Conservation (phyloP, 1,140 invertebrate species). For the Nebria ingens region DNA sequence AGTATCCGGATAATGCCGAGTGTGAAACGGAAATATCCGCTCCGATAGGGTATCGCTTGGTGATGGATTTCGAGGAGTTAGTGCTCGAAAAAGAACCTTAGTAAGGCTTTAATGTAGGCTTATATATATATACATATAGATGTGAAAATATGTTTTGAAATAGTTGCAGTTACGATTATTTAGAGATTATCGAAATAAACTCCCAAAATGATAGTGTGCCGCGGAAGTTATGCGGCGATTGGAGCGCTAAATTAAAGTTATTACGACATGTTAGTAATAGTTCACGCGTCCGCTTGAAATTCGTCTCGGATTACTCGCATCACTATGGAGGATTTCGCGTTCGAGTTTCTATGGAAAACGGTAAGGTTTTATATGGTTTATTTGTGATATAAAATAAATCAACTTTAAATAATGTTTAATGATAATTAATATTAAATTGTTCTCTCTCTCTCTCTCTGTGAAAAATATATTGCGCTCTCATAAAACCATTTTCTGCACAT, state of each 20-base stretch:
- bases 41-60: slow-evolving; percentile 45
- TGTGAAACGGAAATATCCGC: slow-evolving; percentile 49
- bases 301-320: slow-evolving; percentile 60
- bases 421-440: no score
- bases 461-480: not conserved
- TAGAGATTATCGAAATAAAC: slow-evolving; percentile 47
- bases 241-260: slow-evolving; percentile 59
- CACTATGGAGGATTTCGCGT: slow-evolving; percentile 59
- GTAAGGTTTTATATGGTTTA: slow-evolving; percentile 44
- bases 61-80: slow-evolving; percentile 57
- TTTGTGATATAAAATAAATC: no score
- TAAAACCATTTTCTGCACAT: slow-evolving; percentile 10
- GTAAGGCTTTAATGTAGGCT: slow-evolving; percentile 38
- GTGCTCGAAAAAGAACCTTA: slow-evolving; percentile 55
- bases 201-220: slow-evolving; percentile 21
- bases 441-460: slow-evolving; percentile 5
- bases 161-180: slow-evolving; percentile 62
- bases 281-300: slow-evolving; percentile 46
- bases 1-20: slow-evolving; percentile 57
- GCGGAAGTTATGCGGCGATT: slow-evolving; percentile 57
- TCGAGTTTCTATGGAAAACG: slow-evolving; percentile 51
- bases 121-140: no score
- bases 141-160: no score
- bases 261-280: slow-evolving; percentile 47
- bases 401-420: no score